Conservation (phyloP, 2,888 invertebrate species). For the Campoplex nolae region DNA sequence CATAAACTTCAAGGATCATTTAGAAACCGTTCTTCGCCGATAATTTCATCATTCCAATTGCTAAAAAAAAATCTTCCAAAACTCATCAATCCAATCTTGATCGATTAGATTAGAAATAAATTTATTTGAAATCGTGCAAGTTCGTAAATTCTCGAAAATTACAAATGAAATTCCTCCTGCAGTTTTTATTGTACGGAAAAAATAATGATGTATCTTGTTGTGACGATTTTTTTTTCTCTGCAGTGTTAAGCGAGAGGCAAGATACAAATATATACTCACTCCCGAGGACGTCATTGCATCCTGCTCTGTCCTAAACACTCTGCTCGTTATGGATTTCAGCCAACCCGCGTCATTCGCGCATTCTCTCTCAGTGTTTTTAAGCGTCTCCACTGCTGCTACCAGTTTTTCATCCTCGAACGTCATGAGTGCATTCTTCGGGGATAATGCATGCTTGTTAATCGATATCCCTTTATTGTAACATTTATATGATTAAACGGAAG, state of each 20-base stretch:
- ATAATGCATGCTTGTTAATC: conserved; percentile 1
- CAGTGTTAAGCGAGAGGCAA: neutral
- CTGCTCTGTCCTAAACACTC: conserved; percentile 82
- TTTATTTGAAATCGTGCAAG: neutral
- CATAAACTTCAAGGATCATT: neutral
- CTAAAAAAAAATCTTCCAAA: too few species aligned
- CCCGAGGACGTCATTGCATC: conserved; percentile 27
- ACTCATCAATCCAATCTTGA: neutral
- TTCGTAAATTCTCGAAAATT: neutral
- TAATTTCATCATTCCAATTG: neutral
- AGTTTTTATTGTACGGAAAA: too few species aligned
- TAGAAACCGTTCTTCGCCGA: neutral
- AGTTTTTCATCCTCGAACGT: conserved; percentile 90
- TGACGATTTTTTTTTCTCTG: conserved; percentile 1
- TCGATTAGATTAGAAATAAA: neutral
- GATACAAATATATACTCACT: conserved; percentile 24
- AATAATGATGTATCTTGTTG: neutral
- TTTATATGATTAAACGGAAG: neutral
- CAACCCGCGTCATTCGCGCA: conserved; percentile 86
- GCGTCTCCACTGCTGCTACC: conserved; percentile 85
- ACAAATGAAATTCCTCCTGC: neutral
- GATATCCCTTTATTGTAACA: neutral
- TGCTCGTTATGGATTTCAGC: conserved; percentile 86
- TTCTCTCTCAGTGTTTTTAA: conserved; percentile 87
- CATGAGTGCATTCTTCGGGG: conserved; percentile 88